phyloP scores from a whole-genome alignment of 2,113 vertebrate genomes.

The Nothobranchius furzeri region DNA sequence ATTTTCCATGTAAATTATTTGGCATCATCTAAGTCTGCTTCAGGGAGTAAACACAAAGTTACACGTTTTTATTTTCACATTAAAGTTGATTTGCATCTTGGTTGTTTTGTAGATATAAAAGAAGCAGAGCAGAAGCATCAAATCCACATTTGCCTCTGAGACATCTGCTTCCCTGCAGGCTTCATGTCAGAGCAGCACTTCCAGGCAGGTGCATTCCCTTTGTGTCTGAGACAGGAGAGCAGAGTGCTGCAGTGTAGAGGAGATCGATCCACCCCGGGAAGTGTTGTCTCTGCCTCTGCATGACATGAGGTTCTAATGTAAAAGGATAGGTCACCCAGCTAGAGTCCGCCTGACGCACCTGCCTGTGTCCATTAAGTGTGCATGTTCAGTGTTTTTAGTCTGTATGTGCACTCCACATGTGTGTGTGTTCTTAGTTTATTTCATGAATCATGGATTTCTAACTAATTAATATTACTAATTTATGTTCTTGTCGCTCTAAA shows the following conservation, averaged over 20 bases:
- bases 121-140: constrained; percentile 54
- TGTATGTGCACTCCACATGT: background rate
- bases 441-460: no score
- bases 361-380: constrained; percentile 53
- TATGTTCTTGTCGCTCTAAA: no score
- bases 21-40: background rate
- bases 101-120: constrained; percentile 31
- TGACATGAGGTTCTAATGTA: constrained; percentile 54
- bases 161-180: constrained; percentile 66
- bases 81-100: constrained; percentile 19
- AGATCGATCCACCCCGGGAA: constrained; percentile 64
- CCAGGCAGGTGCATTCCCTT: constrained; percentile 65
- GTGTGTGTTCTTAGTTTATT: no score
- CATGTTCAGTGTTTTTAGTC: background rate
- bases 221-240: constrained; percentile 60
- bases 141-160: constrained; percentile 57
- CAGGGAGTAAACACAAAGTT: constrained; percentile 1
- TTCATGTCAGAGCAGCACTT: constrained; percentile 60
- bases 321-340: constrained; percentile 58
- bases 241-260: constrained; percentile 36
- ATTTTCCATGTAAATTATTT: background rate
- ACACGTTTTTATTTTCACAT: background rate
- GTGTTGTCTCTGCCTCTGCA: constrained; percentile 60
- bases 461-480: background rate
- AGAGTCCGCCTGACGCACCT: constrained; percentile 39